phyloP scores from a whole-genome alignment of 2,888 invertebrate genomes.

The Erebia epiphron region DNA sequence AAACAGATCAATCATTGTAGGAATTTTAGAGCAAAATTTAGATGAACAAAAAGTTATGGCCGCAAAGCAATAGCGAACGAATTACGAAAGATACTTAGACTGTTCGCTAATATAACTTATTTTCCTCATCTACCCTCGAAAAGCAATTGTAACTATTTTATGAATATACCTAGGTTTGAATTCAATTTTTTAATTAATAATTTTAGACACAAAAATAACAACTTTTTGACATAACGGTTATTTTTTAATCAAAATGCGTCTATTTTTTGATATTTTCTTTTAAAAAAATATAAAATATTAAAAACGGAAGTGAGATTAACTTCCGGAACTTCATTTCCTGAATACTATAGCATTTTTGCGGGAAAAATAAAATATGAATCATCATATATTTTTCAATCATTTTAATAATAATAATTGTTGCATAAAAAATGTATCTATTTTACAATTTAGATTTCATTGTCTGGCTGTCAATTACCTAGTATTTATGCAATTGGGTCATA shows the following conservation, averaged over 20 bases:
- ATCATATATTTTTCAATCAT: no score
- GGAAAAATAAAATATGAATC: not conserved
- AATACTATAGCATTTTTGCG: not conserved
- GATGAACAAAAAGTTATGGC: not conserved
- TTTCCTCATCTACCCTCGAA: slow-evolving; percentile 3
- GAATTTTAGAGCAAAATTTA: not conserved
- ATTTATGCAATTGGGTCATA: no score
- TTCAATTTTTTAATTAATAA: not conserved
- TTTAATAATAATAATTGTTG: no score
- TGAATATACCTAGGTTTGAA: not conserved
- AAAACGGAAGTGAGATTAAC: not conserved
- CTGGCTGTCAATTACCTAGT: no score
- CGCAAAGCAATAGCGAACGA: not conserved
- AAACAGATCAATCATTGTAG: slow-evolving; percentile 87
- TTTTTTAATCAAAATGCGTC: slow-evolving; percentile 1
- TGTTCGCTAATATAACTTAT: not conserved
- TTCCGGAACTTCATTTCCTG: not conserved
- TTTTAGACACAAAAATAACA: not conserved
- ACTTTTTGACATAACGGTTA: not conserved
- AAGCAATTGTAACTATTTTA: not conserved
- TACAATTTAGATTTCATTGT: no score
- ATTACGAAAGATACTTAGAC: not conserved
- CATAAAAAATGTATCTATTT: no score
- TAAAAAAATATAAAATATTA: not conserved
- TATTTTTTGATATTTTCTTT: not conserved